These are phyloP conservation scores for Buphagus erythrorhynchus DNA, from an alignment of 2,797 vertebrate species.

Conservation along the genomic window DNA sequence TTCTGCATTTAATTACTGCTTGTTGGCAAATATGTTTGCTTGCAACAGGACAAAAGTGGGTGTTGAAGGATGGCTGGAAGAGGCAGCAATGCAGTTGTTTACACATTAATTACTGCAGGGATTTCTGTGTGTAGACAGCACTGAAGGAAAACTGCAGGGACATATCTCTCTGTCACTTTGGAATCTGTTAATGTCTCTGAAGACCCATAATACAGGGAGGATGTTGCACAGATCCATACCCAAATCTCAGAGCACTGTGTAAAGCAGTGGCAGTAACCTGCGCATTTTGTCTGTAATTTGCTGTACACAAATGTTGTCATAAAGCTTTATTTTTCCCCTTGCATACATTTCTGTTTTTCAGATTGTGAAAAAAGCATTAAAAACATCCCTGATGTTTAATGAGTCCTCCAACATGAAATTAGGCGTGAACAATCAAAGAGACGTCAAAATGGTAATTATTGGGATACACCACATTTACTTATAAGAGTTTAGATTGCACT, in stretches of 20 bases:
- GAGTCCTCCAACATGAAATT: slow-evolving; percentile 18
- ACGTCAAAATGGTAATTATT: slow-evolving; percentile 39
- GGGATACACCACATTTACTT: background rate
- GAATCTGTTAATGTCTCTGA: background rate
- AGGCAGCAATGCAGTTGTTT: background rate
- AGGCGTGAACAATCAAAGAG: slow-evolving; percentile 16
- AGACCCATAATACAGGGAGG: background rate
- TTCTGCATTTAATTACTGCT: background rate
- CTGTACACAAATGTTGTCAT: background rate
- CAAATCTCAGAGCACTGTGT: background rate
- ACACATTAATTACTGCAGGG: background rate
- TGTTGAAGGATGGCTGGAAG: background rate
- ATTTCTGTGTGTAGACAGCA: background rate
- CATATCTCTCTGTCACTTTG: background rate
- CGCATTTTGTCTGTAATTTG: background rate
- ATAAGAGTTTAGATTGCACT: background rate
- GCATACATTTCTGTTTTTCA: slow-evolving; percentile 47
- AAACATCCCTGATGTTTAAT: background rate
- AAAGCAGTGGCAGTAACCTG: background rate
- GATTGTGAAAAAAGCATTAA: slow-evolving; percentile 27
- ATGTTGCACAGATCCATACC: background rate
- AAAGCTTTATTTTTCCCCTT: slow-evolving; percentile 25
- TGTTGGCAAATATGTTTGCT: background rate
- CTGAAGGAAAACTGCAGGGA: background rate
- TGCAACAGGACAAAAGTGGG: background rate